Evolutionary conservation across 1,140 invertebrate species (phyloP).

Genomic region (Drosophila lowei): DNA sequence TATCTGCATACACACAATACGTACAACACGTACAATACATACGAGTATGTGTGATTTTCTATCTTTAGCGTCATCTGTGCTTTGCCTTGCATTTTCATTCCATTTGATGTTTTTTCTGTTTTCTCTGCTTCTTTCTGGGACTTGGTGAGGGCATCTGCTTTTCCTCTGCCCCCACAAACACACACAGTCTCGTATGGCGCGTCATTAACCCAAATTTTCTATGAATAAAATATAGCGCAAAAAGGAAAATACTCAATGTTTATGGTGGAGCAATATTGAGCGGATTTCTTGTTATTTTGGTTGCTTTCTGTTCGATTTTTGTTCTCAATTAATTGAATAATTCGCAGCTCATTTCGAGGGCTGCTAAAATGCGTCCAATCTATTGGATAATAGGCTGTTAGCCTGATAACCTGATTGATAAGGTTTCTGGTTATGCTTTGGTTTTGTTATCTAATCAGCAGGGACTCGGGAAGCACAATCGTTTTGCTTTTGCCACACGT

Average conservation of each 20-base stretch:
- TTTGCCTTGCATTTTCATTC: constrained; percentile 50
- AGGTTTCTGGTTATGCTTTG: neutral
- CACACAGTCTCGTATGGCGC: constrained; percentile 37
- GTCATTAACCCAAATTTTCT: constrained; percentile 79
- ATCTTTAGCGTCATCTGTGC: constrained; percentile 57
- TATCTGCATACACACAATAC: constrained; percentile 3
- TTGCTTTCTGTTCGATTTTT: constrained; percentile 13
- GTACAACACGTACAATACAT: too few species aligned
- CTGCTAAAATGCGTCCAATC: constrained; percentile 26
- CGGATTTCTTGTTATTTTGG: constrained; percentile 21
- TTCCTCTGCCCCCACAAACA: constrained; percentile 27
- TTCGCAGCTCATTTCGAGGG: constrained; percentile 17
- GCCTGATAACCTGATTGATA: constrained; percentile 49
- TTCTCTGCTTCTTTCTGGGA: constrained; percentile 9
- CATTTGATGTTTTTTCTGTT: constrained; percentile 32
- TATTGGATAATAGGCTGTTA: constrained; percentile 32
- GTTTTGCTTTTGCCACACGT: constrained; percentile 23
- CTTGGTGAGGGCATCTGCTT: constrained; percentile 65
- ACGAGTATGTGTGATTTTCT: constrained; percentile 46
- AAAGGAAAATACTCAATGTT: constrained; percentile 39
- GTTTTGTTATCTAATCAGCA: constrained; percentile 43
- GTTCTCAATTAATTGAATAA: constrained; percentile 29
- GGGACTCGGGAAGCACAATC: neutral
- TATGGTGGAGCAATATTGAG: constrained; percentile 14
- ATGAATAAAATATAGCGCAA: constrained; percentile 71